Evolutionary conservation across 2,113 vertebrate species (phyloP).

Genomic region (Corvus moneduloides): DNA sequence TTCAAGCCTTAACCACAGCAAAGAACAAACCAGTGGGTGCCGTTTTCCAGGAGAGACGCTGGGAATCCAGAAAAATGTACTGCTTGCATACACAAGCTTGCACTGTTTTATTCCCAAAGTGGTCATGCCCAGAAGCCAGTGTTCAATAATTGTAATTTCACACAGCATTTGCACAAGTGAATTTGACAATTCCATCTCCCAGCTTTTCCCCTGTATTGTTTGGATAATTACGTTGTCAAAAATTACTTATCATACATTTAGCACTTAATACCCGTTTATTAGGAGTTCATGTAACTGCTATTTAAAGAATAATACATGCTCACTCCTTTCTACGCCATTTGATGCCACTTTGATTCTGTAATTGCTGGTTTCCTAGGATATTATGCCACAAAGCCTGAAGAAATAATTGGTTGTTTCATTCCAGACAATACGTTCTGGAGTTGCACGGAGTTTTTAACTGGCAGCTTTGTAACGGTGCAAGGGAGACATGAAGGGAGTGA

Average conservation of each 20-base stretch:
- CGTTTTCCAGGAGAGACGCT: not conserved
- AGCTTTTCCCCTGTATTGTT: constrained; percentile 72
- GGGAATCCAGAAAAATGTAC: not conserved
- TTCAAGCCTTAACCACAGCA: not conserved
- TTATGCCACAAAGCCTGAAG: constrained; percentile 83
- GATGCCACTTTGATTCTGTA: constrained; percentile 80
- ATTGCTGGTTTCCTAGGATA: constrained; percentile 83
- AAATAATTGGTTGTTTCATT: constrained; percentile 81
- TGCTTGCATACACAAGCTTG: not conserved
- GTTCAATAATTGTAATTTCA: not conserved
- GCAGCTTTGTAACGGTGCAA: constrained; percentile 68
- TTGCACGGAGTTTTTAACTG: constrained; percentile 67
- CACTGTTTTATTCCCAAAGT: not conserved
- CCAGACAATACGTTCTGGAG: constrained; percentile 78
- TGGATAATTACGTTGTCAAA: constrained; percentile 80
- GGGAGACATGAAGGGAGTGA: constrained; percentile 37
- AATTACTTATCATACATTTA: constrained; percentile 84
- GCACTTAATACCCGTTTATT: constrained; percentile 81
- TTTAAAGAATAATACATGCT: constrained; percentile 80
- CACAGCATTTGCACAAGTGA: not conserved
- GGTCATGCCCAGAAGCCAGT: not conserved
- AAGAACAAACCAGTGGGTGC: not conserved
- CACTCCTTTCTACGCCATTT: constrained; percentile 71
- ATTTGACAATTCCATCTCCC: constrained; percentile 64
- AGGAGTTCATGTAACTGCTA: constrained; percentile 82